phyloP scores from a whole-genome alignment of 2,888 invertebrate species.

The Reticulitermes lucifugus region DNA sequence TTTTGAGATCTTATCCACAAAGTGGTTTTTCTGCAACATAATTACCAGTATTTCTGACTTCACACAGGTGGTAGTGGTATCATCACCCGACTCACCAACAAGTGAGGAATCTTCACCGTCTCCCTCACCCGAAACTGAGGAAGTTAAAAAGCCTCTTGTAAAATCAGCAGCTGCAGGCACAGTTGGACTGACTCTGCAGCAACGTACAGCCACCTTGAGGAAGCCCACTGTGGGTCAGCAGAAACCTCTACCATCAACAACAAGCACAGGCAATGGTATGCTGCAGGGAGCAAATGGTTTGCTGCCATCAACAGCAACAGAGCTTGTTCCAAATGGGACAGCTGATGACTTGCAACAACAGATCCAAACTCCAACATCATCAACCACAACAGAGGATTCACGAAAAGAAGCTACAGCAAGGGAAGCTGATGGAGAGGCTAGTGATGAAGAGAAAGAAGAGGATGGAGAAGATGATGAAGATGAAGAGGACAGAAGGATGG shows the following conservation, averaged over 20 bases:
- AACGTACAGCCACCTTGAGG: slow-evolving; percentile 45
- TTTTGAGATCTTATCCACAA: no score
- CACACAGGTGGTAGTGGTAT: slow-evolving; percentile 63
- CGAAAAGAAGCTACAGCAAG: slow-evolving; percentile 51
- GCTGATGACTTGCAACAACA: slow-evolving; percentile 47
- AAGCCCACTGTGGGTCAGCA: slow-evolving; percentile 27
- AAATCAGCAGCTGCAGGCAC: slow-evolving; percentile 19
- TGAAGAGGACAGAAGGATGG: slow-evolving; percentile 29
- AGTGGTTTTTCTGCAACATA: no score
- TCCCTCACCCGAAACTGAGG: slow-evolving; percentile 70
- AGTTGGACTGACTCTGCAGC: slow-evolving; percentile 40
- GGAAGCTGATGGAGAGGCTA: slow-evolving; percentile 52
- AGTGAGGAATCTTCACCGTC: slow-evolving; percentile 82
- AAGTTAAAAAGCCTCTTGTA: slow-evolving; percentile 69
- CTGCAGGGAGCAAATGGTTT: slow-evolving; percentile 24
- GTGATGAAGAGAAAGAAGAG: slow-evolving; percentile 53
- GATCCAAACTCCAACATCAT: slow-evolving; percentile 53
- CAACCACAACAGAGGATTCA: slow-evolving; percentile 53
- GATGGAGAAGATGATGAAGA: slow-evolving; percentile 47
- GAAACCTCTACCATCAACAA: slow-evolving; percentile 1
- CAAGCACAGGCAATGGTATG: neutral
- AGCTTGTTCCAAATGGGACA: slow-evolving; percentile 27
- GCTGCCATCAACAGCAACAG: slow-evolving; percentile 21
- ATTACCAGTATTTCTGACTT: neutral
- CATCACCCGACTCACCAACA: slow-evolving; percentile 89